Evolutionary conservation across 2,888 invertebrate species (phyloP), one percentile per base, ranked within the genome.

Genomic region (Apamea sordens): DNA sequence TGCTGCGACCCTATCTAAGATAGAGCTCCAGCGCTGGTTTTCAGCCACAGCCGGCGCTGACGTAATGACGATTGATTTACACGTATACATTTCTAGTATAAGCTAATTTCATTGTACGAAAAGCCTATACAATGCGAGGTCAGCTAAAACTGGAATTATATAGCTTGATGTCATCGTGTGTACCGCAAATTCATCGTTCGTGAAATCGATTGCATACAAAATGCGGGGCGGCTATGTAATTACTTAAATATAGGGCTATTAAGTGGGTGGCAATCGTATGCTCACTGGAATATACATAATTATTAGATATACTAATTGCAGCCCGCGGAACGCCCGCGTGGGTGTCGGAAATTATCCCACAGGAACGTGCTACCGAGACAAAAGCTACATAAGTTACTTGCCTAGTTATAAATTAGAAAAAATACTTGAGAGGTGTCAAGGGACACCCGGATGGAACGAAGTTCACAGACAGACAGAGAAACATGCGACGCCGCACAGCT

Each of bases 201-300:
- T 63, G 24, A 80, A 64, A 69, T 77, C 86, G 41, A 82, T 72
- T 61, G 24, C 50, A 78, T 74, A 61, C 73, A 47, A 78, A 84
- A 82, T 77, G 47, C 44, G 15, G 24, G n/a, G 28, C 24, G n/a
- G 53, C 50, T 41, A 47, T 68, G 74, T 82, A 68, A 77, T 73
- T 80, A 63, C 24, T 24, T n/a, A 67, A 73, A 77, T 70, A n/a
- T 36, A 28, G 13, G n/a, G 32, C 11, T 47, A 68, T 83, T 70
- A 76, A 10, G 28, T 75, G 63, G 32, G 21, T 0, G 50, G n/a
- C 10, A 36, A 56, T 32, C 10, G 73, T 79, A 44, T 0, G 50
- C 7, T 47, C 10, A 15, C 15, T 28, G 1, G 59, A 24, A 24
- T 53, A 21, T 53, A 21, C 24, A 56, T 24, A 24, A 50, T 50